Conservation (phyloP, 1,140 invertebrate genomes). For the Calosoma granatense region DNA sequence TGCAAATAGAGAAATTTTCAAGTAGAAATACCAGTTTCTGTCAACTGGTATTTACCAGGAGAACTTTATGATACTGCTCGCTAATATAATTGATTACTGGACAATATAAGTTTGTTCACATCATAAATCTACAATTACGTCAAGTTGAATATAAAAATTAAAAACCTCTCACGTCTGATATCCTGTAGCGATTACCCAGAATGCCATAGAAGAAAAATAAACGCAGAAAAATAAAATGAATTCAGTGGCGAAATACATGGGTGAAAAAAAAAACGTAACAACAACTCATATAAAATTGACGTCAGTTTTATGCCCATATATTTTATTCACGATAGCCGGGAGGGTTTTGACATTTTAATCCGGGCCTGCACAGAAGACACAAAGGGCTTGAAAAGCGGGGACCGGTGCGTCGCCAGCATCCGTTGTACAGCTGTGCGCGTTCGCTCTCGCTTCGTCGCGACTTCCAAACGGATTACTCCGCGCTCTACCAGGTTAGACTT, state of each 20-base stretch:
- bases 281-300: conserved; percentile 9
- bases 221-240: not conserved
- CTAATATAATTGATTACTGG: too few relatives aligned
- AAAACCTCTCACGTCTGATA: too few relatives aligned
- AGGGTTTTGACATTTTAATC: conserved; percentile 7
- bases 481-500: too few relatives aligned
- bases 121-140: too few relatives aligned
- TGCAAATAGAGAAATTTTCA: too few relatives aligned
- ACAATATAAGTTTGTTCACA: too few relatives aligned
- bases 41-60: too few relatives aligned
- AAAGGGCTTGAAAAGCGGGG: not conserved
- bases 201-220: too few relatives aligned
- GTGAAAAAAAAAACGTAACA: conserved; percentile 3
- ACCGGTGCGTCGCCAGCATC: not conserved
- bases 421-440: not conserved
- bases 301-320: conserved; percentile 5
- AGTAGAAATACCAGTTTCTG: too few relatives aligned
- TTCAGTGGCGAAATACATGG: conserved; percentile 4
- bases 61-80: too few relatives aligned
- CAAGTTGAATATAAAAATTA: too few relatives aligned
- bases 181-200: too few relatives aligned
- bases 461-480: not conserved
- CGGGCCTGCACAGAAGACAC: not conserved
- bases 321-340: conserved; percentile 7
- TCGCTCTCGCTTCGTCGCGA: not conserved